Percentiles rank a stretch among this genome's conserved stretches.
These are phyloP conservation scores for Dipus sagitta DNA, from an alignment of 2,797 vertebrate genomes.

Conservation along the genomic window DNA sequence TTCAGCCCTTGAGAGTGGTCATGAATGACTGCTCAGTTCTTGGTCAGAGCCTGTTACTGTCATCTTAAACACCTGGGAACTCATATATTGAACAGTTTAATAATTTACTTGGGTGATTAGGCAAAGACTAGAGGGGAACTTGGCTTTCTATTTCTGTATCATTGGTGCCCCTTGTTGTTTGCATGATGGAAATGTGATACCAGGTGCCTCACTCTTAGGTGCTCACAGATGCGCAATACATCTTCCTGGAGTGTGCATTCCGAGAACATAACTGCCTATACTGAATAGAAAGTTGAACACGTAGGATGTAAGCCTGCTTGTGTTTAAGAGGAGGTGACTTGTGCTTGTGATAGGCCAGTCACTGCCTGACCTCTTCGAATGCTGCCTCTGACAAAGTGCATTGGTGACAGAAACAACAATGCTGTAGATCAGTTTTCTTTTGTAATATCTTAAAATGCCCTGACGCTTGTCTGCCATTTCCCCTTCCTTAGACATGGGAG, in stretches of 20 bases:
- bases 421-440: neutral
- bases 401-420: neutral
- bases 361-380: neutral
- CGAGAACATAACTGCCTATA: neutral
- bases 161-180: neutral
- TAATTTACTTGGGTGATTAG: neutral
- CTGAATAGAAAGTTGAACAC: neutral
- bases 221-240: neutral
- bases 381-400: neutral
- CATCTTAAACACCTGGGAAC: neutral
- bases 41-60: neutral
- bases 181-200: neutral
- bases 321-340: neutral
- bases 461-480: neutral
- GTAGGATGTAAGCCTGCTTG: neutral
- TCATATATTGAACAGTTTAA: neutral
- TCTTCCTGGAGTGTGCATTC: neutral
- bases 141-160: neutral
- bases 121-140: neutral
- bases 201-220: neutral
- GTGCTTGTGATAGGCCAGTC: neutral
- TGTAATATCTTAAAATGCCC: neutral
- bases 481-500: slow-evolving; percentile 92
- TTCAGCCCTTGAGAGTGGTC: neutral
- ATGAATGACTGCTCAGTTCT: neutral